These are phyloP conservation scores for Rhea pennata DNA, from an alignment of 2,113 vertebrate species.

Conservation along the genomic window DNA sequence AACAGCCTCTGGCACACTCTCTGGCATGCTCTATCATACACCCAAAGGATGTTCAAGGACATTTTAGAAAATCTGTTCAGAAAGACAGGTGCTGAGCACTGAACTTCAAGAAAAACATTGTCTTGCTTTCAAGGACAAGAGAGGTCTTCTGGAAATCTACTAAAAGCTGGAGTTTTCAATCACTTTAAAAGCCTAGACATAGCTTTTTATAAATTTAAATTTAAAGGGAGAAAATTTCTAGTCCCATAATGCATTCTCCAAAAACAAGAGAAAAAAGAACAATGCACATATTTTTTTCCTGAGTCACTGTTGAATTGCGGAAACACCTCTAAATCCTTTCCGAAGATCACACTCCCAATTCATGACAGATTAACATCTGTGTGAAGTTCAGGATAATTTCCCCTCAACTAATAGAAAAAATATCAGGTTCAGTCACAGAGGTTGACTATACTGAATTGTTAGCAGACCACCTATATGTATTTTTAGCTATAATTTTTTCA, in stretches of 20 bases:
- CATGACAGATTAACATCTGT: background rate
- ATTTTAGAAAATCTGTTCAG: background rate
- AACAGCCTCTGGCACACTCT: accelerated
- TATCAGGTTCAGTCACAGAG: background rate
- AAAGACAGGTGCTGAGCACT: background rate
- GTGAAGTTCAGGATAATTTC: background rate
- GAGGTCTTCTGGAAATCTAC: background rate
- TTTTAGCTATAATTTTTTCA: background rate
- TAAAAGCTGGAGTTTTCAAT: background rate
- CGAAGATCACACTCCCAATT: background rate
- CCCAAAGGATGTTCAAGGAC: background rate
- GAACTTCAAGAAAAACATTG: background rate
- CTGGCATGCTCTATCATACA: background rate
- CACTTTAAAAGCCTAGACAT: background rate
- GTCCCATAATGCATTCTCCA: accelerated
- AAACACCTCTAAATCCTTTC: background rate
- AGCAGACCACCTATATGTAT: background rate
- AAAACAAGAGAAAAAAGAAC: background rate
- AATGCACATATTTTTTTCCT: accelerated
- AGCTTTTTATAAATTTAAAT: background rate
- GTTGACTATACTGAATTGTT: background rate
- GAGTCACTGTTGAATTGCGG: background rate
- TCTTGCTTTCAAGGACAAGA: background rate
- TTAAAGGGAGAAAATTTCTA: background rate
- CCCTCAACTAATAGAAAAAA: background rate